A percentile compares a stretch with the other conserved stretches of the same genome.
Evolutionary conservation across 2,113 vertebrate species (phyloP).

Genomic region (Ammodytes dubius): DNA sequence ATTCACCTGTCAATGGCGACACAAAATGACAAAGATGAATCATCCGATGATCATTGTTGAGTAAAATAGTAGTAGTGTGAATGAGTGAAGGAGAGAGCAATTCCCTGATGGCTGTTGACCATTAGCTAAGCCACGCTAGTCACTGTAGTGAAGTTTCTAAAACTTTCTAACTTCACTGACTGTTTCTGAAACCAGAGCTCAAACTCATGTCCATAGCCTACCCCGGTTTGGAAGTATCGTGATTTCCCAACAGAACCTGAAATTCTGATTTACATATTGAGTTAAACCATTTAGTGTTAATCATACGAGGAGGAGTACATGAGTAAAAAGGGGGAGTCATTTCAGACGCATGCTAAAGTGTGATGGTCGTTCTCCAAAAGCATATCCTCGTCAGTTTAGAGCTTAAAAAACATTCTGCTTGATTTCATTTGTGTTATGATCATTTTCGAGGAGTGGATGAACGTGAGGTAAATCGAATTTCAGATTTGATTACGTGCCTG

Average conservation of each 20-base stretch:
- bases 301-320: too few relatives aligned
- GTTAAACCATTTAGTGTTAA: too few relatives aligned
- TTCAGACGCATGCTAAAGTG: too few relatives aligned
- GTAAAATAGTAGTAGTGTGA: not conserved
- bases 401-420: too few relatives aligned
- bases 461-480: not conserved
- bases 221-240: not conserved
- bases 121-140: not conserved
- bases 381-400: too few relatives aligned
- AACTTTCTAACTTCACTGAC: too few relatives aligned
- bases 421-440: too few relatives aligned
- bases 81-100: too few relatives aligned
- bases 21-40: not conserved
- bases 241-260: not conserved
- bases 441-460: not conserved
- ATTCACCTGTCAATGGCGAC: not conserved
- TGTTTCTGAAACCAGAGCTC: not conserved
- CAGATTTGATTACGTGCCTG: not conserved
- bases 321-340: too few relatives aligned
- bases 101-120: not conserved
- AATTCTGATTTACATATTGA: too few relatives aligned
- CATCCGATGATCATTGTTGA: not conserved
- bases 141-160: too few relatives aligned
- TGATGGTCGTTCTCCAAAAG: too few relatives aligned
- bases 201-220: not conserved